A percentile compares a stretch with the other conserved stretches of the same genome.
Evolutionary conservation across 2,888 invertebrate species (phyloP).

Genomic region (Erebia epiphron): DNA sequence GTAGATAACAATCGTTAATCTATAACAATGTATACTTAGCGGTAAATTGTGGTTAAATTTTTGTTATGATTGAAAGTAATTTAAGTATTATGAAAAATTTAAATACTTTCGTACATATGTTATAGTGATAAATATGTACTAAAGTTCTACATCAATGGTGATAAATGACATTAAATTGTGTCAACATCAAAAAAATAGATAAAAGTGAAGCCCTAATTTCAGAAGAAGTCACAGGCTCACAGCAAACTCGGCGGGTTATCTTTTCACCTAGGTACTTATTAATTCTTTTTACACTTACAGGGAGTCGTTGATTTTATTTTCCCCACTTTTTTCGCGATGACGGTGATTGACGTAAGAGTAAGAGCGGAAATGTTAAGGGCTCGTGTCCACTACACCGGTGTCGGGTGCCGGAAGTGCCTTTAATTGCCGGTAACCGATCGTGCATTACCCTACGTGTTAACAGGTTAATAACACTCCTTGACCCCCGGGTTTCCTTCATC

Average conservation of each 20-base stretch:
- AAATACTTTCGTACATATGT: no score
- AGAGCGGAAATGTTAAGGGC: constrained; percentile 8
- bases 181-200: no score
- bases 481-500: constrained; percentile 62
- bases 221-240: no score
- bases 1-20: neutral
- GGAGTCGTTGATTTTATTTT: neutral
- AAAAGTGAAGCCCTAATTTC: no score
- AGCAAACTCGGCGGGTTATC: no score
- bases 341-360: constrained; percentile 12
- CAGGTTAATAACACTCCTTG: constrained; percentile 79
- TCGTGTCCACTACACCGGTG: constrained; percentile 21
- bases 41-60: neutral
- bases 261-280: no score
- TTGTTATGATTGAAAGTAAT: no score
- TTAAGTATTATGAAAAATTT: no score
- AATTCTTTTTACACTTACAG: no score
- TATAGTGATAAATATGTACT: no score
- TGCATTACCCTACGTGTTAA: constrained; percentile 74
- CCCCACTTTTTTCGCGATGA: neutral
- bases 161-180: no score
- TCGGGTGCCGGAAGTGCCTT: constrained; percentile 40
- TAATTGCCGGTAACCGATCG: constrained; percentile 78
- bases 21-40: neutral
- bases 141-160: no score